phyloP scores from a whole-genome alignment of 2,888 invertebrate species.

The Monochamus alternatus region DNA sequence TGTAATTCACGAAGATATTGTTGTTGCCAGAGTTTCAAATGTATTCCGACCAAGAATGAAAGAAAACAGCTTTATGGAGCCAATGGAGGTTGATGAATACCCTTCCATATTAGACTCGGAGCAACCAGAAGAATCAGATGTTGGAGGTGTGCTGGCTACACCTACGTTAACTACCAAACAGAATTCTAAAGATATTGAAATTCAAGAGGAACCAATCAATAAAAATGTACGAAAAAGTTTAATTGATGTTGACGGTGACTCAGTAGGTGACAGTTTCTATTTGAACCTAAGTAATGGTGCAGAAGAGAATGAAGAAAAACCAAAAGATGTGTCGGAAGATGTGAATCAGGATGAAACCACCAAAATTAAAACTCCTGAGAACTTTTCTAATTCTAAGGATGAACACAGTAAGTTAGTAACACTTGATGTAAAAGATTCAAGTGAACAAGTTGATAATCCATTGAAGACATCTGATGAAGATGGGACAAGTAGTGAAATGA shows the following conservation, averaged over 20 bases:
- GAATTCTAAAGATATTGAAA: background rate
- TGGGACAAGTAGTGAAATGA: background rate
- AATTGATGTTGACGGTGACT: constrained; percentile 21
- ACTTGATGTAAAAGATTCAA: background rate
- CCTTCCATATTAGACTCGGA: constrained; percentile 23
- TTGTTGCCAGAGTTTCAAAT: constrained; percentile 48
- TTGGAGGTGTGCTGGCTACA: background rate
- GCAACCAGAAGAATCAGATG: background rate
- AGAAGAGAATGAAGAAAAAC: constrained; percentile 10
- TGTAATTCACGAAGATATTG: constrained; percentile 16
- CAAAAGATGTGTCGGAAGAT: background rate
- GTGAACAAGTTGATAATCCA: background rate
- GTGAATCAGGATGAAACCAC: background rate
- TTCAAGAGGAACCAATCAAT: background rate
- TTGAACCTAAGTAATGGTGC: constrained; percentile 27
- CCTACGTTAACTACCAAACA: background rate
- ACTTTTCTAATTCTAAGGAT: background rate
- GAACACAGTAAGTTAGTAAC: background rate
- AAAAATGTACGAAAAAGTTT: background rate
- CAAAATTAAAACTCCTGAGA: background rate
- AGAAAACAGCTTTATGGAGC: constrained; percentile 53
- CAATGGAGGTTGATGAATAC: constrained; percentile 56
- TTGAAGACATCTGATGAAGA: background rate
- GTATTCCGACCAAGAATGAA: constrained; percentile 52
- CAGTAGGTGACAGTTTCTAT: constrained; percentile 40